Base-by-base conservation (phyloP, 2,888 invertebrate genomes). In the Germaria angustata region DNA sequence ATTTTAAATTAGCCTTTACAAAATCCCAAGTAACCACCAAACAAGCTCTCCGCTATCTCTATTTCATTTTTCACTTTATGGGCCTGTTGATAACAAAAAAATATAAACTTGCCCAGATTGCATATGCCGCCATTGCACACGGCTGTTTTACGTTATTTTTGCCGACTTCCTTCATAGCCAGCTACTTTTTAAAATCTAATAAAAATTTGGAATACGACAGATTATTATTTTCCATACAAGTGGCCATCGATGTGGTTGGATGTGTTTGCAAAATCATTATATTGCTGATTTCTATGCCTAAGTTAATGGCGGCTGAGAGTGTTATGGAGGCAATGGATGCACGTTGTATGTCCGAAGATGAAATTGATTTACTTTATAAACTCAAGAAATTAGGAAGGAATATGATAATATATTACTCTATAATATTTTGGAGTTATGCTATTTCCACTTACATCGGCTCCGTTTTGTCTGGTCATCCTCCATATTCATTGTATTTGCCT, bases 181-280 rank as follows among this genome's bases (percentile, higher is more conserved):
- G 86, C 36, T 85, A 82, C 13, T 76, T 75, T 6, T 34, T 72
- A 6, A 51, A 76, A 39, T 77, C 84, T 3, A 41, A 55, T 55
- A 46, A 49, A 24, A 53, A 81, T 7, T 75, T 84, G 71, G 82
- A 81, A 49, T 84, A 84, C 0, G 84, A 82, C 15, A 82, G 69
- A 24, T 46, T 85, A 3, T 61, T 86, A 3, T 84, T 84, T 1
- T 85, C 85, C 2, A 53, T 86, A 22, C 86, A 86, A 41, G 85
- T 80, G 7, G 81, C 79, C 61, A 84, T 86, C 20, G 84, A 86
- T 80, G 83, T 85, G 1, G 55, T 66, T 5, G 85, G 85, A 1
- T 84, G 80, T 36, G 59, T 84, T 2, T 46, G 71, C 2, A 86
- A 86, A 78, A 53, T 85, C 7, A 9, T 78, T 4, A 65, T 84